A percentile compares a stretch with the other conserved stretches of the same genome.
Conservation (phyloP, 1,140 invertebrate species). For the Drosophila mayri region DNA sequence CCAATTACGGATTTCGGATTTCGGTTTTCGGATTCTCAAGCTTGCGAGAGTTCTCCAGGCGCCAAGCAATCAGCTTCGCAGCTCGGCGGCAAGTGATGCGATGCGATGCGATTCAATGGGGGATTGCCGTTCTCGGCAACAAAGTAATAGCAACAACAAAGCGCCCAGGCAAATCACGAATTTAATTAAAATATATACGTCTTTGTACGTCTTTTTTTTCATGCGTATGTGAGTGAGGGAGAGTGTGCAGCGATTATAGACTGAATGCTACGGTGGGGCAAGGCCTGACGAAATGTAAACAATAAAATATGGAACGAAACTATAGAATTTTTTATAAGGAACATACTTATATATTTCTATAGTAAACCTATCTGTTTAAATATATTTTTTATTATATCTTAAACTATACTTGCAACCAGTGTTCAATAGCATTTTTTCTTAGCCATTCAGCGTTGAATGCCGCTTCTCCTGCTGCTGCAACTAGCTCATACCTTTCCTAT, state of each 20-base stretch:
- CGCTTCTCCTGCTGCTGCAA: conserved; percentile 9
- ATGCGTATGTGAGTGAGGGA: conserved; percentile 25
- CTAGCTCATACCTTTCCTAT: conserved; percentile 26
- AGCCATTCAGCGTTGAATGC: not conserved
- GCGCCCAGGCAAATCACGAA: conserved; percentile 40
- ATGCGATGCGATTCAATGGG: conserved; percentile 55
- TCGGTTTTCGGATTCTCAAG: not conserved
- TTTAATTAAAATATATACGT: conserved; percentile 75
- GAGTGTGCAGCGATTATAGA: conserved; percentile 41
- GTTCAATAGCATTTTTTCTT: not conserved
- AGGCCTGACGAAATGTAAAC: not conserved
- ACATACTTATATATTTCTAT: too few relatives aligned
- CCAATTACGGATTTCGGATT: conserved; percentile 18
- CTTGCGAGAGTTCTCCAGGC: conserved; percentile 19
- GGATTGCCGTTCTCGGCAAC: conserved; percentile 44
- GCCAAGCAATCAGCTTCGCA: conserved; percentile 59
- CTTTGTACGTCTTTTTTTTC: conserved; percentile 33
- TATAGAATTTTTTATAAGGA: too few relatives aligned
- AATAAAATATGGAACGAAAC: too few relatives aligned
- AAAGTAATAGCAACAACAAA: conserved; percentile 30
- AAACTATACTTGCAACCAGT: not conserved
- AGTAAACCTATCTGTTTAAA: too few relatives aligned
- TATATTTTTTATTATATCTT: too few relatives aligned
- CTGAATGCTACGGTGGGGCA: conserved; percentile 37
- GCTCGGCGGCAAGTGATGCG: conserved; percentile 73